Evolutionary conservation across 2,113 vertebrate genomes (phyloP).

Genomic region (Cebus imitator): DNA sequence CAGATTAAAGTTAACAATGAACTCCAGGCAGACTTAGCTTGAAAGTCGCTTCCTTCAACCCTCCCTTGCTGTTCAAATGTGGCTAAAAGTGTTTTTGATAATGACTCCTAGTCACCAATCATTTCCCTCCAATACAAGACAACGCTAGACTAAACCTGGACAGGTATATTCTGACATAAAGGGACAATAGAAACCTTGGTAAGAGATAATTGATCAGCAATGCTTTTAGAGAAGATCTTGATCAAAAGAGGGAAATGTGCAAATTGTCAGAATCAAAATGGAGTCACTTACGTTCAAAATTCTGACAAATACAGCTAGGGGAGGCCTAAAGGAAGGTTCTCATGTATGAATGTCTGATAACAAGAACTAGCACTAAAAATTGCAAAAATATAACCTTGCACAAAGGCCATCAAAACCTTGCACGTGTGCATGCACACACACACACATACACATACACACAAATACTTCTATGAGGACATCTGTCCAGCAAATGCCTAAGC

Average conservation of each 20-base stretch:
- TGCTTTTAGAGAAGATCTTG: not conserved
- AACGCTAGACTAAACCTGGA: not conserved
- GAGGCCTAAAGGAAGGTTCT: not conserved
- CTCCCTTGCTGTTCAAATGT: not conserved
- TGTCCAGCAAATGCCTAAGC: not conserved
- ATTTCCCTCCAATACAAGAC: not conserved
- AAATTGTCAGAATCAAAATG: not conserved
- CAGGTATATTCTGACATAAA: not conserved
- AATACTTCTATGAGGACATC: not conserved
- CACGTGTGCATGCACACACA: fast-evolving
- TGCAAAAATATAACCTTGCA: not conserved
- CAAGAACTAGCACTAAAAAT: not conserved
- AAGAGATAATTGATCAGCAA: not conserved
- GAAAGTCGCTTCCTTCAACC: not conserved
- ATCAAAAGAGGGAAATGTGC: not conserved
- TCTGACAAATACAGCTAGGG: not conserved
- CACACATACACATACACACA: not conserved
- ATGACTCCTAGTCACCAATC: not conserved
- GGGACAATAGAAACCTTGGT: not conserved
- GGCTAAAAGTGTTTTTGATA: not conserved
- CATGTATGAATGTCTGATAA: not conserved
- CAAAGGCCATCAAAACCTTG: not conserved
- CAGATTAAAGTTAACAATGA: not conserved
- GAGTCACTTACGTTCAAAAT: not conserved
- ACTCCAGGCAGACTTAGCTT: not conserved